Percentiles rank a stretch among this genome's conserved stretches.
These are phyloP conservation scores for Ichneumon xanthorius DNA, from an alignment of 2,888 invertebrate genomes.

Conservation along the genomic window DNA sequence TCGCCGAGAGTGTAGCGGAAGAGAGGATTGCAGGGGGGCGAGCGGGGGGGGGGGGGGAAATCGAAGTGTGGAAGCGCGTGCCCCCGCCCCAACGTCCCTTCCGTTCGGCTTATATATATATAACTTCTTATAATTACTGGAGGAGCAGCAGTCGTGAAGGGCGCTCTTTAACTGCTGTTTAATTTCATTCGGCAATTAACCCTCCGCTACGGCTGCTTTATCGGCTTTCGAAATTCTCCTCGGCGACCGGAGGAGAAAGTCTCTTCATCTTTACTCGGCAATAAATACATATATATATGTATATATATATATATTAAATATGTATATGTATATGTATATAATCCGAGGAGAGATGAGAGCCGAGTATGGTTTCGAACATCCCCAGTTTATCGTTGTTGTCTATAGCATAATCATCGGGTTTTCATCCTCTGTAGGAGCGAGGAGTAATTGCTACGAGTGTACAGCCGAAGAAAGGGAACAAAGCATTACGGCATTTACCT, in stretches of 20 bases:
- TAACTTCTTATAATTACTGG: slow-evolving; percentile 83
- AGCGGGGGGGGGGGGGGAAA: slow-evolving; percentile 10
- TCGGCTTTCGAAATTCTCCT: slow-evolving; percentile 71
- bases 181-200: slow-evolving; percentile 83
- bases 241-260: slow-evolving; percentile 39
- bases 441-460: slow-evolving; percentile 23
- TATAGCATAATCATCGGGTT: slow-evolving; percentile 43
- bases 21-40: slow-evolving; percentile 15
- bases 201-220: slow-evolving; percentile 73
- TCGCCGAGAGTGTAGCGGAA: slow-evolving; percentile 35
- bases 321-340: slow-evolving; percentile 1
- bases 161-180: slow-evolving; percentile 81
- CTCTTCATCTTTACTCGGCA: slow-evolving; percentile 29
- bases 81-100: background rate
- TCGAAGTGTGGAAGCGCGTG: slow-evolving; percentile 27
- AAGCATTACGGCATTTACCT: slow-evolving; percentile 1
- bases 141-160: slow-evolving; percentile 62
- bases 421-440: background rate
- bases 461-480: slow-evolving; percentile 7
- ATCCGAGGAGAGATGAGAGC: background rate
- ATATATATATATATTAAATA: background rate
- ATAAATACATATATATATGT: background rate
- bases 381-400: slow-evolving; percentile 49
- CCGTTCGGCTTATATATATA: slow-evolving; percentile 75
- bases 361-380: slow-evolving; percentile 37